Base-by-base conservation (phyloP, 1,140 invertebrate genomes). In the Drosophila kikkawai region DNA sequence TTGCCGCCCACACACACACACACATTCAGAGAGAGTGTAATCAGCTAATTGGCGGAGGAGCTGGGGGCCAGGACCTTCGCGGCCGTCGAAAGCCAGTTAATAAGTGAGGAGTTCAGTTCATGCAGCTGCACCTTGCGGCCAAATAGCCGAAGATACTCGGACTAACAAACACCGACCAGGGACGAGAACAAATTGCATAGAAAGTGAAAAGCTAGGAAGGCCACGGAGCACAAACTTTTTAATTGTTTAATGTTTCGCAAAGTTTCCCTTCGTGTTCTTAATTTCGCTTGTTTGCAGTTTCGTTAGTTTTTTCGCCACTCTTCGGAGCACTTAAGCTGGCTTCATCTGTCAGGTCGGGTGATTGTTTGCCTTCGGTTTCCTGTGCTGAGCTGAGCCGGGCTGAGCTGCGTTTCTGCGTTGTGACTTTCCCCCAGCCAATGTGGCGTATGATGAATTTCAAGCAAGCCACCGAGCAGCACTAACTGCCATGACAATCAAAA, bases 201-300 rank as follows among this genome's bases (percentile, higher is more conserved):
- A 66, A 75, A 57, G 76, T 64, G 75, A 74, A 66, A 55, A 79
- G 60, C 60, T 65, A 41, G 67, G 26, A 78, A 70, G 57, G 58
- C 67, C 57, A 80, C 61, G 51, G 36, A 70, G 48, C 63, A 51
- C 48, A 64, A 86, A 86, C 82, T 86, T 86, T 86, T 86, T 86
- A 86, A 86, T 86, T 86, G 82, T 86, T 86, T 79, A 86, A 86
- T 86, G 82, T 83, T 82, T 75, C 34, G 13, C 55, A 81, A 77
- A 85, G 75, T 81, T 85, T 71, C 45, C 71, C 74, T 79, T 79
- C 75, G 55, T 73, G 51, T 50, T 79, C 63, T 75, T 86, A 59
- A 79, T 85, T 81, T 79, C 26, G 63, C 69, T 56, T 65, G 75
- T 56, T 74, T 75, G 61, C 80, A 69, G 55, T 60, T 67, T 76